Conservation (phyloP, 2,113 vertebrate species). For the Alces alces region DNA sequence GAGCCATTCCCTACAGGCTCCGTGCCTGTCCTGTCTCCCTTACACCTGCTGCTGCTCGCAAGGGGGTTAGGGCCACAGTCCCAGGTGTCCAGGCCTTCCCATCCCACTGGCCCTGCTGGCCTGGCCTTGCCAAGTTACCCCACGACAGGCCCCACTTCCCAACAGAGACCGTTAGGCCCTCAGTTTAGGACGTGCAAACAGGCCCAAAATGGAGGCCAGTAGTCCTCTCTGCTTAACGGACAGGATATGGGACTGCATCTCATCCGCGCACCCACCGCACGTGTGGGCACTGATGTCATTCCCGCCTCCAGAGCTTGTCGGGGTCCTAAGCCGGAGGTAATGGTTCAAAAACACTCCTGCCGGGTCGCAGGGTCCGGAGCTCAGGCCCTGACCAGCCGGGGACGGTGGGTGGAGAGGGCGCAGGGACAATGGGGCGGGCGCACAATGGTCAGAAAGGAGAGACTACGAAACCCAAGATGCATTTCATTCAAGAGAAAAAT, state of each 20-base stretch:
- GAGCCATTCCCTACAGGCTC: background rate
- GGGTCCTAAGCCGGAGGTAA: background rate
- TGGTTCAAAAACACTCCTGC: background rate
- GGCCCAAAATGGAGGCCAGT: background rate
- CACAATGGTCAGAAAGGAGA: background rate
- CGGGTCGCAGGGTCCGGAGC: background rate
- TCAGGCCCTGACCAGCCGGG: background rate
- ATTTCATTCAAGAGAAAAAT: background rate
- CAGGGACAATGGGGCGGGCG: background rate
- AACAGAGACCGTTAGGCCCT: background rate
- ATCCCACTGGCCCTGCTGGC: background rate
- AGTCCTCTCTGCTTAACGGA: background rate
- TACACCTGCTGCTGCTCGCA: background rate
- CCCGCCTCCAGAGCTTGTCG: background rate
- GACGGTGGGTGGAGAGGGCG: background rate
- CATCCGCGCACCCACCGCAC: background rate
- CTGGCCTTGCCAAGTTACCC: background rate
- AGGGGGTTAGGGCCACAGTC: background rate
- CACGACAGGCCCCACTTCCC: background rate
- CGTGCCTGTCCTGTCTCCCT: background rate
- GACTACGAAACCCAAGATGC: background rate
- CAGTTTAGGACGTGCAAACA: background rate
- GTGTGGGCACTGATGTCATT: no score
- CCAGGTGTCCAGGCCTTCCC: background rate
- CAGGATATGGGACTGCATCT: background rate